Evolutionary conservation across 2,888 invertebrate genomes (phyloP).

Genomic region (Hecatera dysodea): DNA sequence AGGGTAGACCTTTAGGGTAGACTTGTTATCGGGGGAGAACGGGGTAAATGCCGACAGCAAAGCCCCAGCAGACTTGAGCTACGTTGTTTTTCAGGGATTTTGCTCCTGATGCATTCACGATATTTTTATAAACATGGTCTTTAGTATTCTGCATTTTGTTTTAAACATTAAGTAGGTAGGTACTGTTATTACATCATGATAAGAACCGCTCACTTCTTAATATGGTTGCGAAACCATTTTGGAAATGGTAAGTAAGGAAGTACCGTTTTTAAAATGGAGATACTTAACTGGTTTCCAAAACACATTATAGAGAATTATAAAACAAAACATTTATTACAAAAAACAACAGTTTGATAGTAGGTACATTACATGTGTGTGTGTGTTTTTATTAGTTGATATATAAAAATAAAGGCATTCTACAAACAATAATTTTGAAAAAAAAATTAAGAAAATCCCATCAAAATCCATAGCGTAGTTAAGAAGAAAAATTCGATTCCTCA

Average conservation of each 20-base stretch:
- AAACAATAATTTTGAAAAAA: background rate
- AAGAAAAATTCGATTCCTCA: too few relatives aligned
- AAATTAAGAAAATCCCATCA: background rate
- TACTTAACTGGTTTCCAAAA: constrained; percentile 21
- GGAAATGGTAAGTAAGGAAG: constrained; percentile 26
- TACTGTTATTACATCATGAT: constrained; percentile 29
- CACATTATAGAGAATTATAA: background rate
- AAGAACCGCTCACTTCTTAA: constrained; percentile 19
- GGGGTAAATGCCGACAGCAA: too few relatives aligned
- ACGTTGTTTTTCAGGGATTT: background rate
- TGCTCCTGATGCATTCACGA: background rate
- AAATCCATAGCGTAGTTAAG: background rate
- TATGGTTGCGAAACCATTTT: constrained; percentile 46
- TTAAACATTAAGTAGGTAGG: background rate
- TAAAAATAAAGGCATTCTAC: too few relatives aligned
- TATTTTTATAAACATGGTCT: background rate
- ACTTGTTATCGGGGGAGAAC: too few relatives aligned
- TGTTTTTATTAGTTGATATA: too few relatives aligned
- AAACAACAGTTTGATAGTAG: background rate
- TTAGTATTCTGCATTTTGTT: constrained; percentile 8
- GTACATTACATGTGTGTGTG: too few relatives aligned
- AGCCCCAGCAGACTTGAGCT: too few relatives aligned
- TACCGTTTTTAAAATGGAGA: constrained; percentile 37
- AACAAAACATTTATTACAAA: background rate
- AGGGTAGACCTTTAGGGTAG: too few relatives aligned